These are phyloP conservation scores for Erethizon dorsatum DNA, from an alignment of 2,797 vertebrate species.

Conservation along the genomic window DNA sequence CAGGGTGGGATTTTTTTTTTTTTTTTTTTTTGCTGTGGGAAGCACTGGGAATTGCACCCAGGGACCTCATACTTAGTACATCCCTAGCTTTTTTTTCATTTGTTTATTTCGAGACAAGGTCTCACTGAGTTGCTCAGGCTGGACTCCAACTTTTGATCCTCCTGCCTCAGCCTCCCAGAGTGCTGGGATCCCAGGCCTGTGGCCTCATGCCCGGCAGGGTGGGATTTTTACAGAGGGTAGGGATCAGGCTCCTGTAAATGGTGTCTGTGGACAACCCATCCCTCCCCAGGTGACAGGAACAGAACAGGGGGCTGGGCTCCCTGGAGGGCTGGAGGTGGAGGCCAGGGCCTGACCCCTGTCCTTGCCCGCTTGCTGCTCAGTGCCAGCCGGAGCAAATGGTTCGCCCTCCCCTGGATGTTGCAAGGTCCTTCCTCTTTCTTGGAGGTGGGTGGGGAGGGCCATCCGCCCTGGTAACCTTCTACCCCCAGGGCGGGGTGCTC, in stretches of 20 bases:
- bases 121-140: not conserved
- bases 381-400: constrained; percentile 59
- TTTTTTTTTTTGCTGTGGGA: not conserved
- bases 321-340: not conserved
- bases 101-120: not conserved
- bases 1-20: not conserved
- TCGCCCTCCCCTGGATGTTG: constrained; percentile 68
- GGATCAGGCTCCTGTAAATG: not conserved
- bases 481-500: constrained; percentile 78
- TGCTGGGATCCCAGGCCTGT: not conserved
- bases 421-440: constrained; percentile 83
- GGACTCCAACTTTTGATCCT: not conserved
- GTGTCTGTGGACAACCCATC: not conserved
- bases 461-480: constrained; percentile 75
- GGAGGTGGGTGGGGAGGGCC: constrained; percentile 72
- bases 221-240: not conserved
- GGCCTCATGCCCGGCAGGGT: not conserved
- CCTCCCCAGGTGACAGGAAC: not conserved
- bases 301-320: not conserved
- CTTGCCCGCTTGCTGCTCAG: constrained; percentile 19
- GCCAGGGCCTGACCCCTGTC: constrained; percentile 53
- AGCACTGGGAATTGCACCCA: not conserved
- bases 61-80: not conserved
- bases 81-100: not conserved
- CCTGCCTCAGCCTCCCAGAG: not conserved